Base-by-base conservation (phyloP, 1,140 invertebrate species). In the Samia ricini region DNA sequence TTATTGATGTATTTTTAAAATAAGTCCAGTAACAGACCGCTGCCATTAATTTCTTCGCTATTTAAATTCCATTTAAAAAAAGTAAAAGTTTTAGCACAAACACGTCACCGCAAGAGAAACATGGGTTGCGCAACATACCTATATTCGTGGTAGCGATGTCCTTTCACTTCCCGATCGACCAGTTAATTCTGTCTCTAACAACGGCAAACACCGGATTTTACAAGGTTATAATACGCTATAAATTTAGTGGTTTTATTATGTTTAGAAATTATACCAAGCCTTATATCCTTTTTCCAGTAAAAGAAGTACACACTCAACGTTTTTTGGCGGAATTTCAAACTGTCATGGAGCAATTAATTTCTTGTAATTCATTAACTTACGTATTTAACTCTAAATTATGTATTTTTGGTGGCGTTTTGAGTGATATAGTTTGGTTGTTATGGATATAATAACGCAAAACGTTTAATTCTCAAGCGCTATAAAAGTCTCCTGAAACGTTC, bases 141-240 rank as follows among this genome's bases (percentile, higher is more conserved):
- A 24, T 49, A 56, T 33, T 48, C 56, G 36, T 24, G 54, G 10
- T n/a, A 49, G 49, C 49, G 26, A 55, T 42, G 42, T 59, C 57
- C 57, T 59, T 59, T 59, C 57, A 59, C 57, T 59, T 24, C 36
- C 48, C 29, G 42, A 21, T 59, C 48, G 20, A 59, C 26, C 56
- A 20, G 15, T 57, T 57, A 8, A 36, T 57, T 55, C 33, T 42
- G 33, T 42, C 15, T 42, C 33, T 42, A 26, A 26, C 26, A 4
- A 42, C 12, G 10, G n/a, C 33, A 12, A n/a, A 15, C n/a, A 23
- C 8, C 19, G 19, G 2, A 52, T 52, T 19, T 42, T 42, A 12
- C 33, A 42, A 42, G 33, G 33, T 12, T 15, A 21, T 4, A 15
- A 20, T 19, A 20, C n/a, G 19, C 6, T 50, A 20, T 42, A 42